A percentile compares a stretch with the other conserved stretches of the same genome.
These are phyloP conservation scores for Tympanuchus pallidicinctus DNA, from an alignment of 2,113 vertebrate genomes.

Conservation along the genomic window DNA sequence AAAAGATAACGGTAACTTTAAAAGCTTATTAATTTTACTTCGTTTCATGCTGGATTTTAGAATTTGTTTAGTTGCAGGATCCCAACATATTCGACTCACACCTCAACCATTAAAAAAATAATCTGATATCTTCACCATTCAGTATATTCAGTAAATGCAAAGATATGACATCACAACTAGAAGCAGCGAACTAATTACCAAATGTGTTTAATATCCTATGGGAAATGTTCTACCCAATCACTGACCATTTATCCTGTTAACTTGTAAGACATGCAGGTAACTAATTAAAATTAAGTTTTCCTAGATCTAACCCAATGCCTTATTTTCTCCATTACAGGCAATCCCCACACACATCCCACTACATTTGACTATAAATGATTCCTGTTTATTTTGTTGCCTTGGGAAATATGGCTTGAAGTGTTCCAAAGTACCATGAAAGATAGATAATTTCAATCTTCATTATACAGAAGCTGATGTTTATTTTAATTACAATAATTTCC, in stretches of 20 bases:
- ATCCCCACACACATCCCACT: not conserved
- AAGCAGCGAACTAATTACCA: not conserved
- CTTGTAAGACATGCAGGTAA: slow-evolving; percentile 38
- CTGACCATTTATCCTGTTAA: slow-evolving; percentile 23
- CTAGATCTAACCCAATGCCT: slow-evolving; percentile 27
- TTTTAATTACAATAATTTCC: slow-evolving; percentile 23
- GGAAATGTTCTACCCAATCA: slow-evolving; percentile 23
- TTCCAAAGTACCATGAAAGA: slow-evolving; percentile 29
- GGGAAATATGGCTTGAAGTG: not conserved
- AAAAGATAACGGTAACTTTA: not conserved
- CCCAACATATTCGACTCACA: not conserved
- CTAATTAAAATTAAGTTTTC: slow-evolving; percentile 65
- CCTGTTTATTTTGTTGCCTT: slow-evolving; percentile 20
- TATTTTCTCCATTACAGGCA: not conserved
- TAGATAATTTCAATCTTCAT: not conserved
- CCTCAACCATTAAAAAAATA: not conserved
- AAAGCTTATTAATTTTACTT: not conserved
- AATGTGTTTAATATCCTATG: not conserved
- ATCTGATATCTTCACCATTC: not conserved
- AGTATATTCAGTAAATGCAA: not conserved
- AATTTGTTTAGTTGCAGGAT: not conserved
- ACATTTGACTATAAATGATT: slow-evolving; percentile 3
- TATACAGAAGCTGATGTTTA: not conserved
- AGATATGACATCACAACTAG: not conserved
- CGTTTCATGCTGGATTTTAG: not conserved